phyloP scores from a whole-genome alignment of 2,113 vertebrate species.

The Tylochromis polylepis region DNA sequence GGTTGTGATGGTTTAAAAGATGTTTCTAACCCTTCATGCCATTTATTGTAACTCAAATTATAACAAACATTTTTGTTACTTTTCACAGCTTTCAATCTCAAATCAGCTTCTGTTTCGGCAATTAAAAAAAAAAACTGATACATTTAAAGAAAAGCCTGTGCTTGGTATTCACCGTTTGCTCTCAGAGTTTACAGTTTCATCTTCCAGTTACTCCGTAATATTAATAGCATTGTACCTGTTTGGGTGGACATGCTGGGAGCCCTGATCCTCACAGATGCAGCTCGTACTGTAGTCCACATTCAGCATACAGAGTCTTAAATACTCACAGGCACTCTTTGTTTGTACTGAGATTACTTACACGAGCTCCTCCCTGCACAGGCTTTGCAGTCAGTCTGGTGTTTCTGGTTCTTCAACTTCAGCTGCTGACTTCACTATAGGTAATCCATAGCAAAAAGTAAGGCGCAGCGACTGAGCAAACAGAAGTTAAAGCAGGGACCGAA shows the following conservation, averaged over 20 bases:
- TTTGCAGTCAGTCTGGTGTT: background rate
- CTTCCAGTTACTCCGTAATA: background rate
- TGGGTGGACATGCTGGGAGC: background rate
- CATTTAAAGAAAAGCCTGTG: background rate
- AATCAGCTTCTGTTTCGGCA: no score
- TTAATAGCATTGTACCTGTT: background rate
- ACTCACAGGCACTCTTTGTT: background rate
- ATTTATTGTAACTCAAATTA: background rate
- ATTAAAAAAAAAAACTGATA: no score
- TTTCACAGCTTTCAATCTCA: no score
- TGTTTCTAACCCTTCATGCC: background rate
- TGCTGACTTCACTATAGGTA: background rate
- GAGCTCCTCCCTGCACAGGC: rapidly evolving
- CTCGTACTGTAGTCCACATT: background rate
- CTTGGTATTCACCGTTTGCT: background rate
- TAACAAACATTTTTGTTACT: no score
- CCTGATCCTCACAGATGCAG: rapidly evolving
- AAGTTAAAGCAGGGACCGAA: background rate
- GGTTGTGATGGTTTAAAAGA: background rate
- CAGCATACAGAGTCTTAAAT: background rate
- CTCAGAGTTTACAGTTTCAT: background rate
- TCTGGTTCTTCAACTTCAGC: background rate
- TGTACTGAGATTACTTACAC: background rate
- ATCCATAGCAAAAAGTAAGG: background rate
- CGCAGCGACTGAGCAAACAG: background rate